These are phyloP conservation scores for Rhodinocichla rosea DNA, from an alignment of 2,113 vertebrate species.

Conservation along the genomic window DNA sequence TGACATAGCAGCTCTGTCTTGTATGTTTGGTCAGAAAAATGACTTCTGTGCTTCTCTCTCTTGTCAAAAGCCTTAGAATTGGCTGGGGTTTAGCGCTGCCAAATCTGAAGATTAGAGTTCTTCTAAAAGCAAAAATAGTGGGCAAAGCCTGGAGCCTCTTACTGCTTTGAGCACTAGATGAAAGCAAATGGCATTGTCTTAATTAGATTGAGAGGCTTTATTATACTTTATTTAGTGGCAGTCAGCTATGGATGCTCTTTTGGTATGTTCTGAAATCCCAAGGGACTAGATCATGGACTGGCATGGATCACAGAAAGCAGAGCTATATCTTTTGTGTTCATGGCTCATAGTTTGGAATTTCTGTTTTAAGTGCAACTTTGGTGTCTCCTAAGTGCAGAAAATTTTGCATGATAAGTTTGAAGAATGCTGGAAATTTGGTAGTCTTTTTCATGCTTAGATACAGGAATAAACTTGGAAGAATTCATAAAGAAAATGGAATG, in stretches of 20 bases:
- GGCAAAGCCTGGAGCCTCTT: background rate
- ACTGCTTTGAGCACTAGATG: background rate
- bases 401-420: background rate
- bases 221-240: background rate
- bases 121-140: background rate
- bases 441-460: background rate
- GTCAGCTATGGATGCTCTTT: background rate
- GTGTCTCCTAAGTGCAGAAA: background rate
- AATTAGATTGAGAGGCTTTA: background rate
- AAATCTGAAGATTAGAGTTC: background rate
- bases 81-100: background rate
- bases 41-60: background rate
- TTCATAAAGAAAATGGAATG: background rate
- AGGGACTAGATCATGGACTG: background rate
- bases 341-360: background rate
- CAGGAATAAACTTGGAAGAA: background rate
- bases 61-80: background rate
- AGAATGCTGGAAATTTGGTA: background rate
- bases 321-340: background rate
- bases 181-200: background rate
- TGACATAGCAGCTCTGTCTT: background rate
- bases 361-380: background rate
- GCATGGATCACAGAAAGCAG: background rate
- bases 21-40: background rate
- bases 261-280: background rate